Evolutionary conservation across 2,113 vertebrate species (phyloP).

Genomic region (Hyperoodon ampullatus): DNA sequence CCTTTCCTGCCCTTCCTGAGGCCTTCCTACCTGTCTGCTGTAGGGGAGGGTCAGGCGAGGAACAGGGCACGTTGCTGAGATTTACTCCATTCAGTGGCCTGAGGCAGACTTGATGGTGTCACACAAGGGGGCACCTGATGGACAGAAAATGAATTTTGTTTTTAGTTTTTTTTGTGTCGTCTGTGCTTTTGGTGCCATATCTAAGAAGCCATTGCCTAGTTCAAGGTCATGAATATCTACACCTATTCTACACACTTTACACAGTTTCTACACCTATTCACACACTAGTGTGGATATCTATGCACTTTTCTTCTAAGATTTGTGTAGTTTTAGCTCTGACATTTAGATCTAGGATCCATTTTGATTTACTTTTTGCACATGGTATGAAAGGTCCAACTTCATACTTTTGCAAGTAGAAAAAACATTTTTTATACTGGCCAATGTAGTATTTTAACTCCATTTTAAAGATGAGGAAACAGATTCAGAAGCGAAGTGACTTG

Average conservation of each 20-base stretch:
- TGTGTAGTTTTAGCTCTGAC: background rate
- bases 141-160: background rate
- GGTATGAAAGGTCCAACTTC: background rate
- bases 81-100: background rate
- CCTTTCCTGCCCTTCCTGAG: background rate
- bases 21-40: no score
- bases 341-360: background rate
- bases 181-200: background rate
- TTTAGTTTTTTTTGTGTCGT: background rate
- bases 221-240: background rate
- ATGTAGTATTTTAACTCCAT: background rate
- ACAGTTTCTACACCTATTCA: no score
- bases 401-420: background rate
- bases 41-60: accelerated
- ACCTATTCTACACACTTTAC: no score
- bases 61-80: background rate
- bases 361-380: background rate
- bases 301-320: background rate
- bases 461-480: background rate
- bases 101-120: background rate
- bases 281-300: no score
- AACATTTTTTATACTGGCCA: background rate
- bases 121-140: background rate
- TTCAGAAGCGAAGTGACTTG: background rate
- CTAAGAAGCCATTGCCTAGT: background rate